phyloP scores from a whole-genome alignment of 2,888 invertebrate genomes.

The Malthinus flaveolus region DNA sequence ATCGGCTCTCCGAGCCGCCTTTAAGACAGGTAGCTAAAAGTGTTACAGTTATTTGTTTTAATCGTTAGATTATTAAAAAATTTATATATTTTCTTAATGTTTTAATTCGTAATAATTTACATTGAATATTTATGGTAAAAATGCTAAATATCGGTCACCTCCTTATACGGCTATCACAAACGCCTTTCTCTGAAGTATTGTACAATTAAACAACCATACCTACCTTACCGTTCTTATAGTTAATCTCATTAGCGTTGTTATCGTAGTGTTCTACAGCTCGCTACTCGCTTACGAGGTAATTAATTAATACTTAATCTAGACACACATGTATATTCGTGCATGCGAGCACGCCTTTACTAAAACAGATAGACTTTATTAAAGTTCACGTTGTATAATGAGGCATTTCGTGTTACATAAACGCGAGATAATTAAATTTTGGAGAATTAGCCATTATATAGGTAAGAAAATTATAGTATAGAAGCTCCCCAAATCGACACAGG shows the following conservation, averaged over 20 bases:
- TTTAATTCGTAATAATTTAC: too few relatives aligned
- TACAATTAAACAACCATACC: conserved; percentile 49
- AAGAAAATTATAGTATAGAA: too few relatives aligned
- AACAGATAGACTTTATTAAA: conserved; percentile 10
- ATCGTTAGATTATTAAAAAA: conserved; percentile 16
- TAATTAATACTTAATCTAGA: conserved; percentile 55
- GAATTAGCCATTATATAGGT: too few relatives aligned
- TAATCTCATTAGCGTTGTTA: conserved; percentile 55
- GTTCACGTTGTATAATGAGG: conserved; percentile 17
- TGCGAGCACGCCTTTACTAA: conserved; percentile 22
- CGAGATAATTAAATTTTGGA: conserved; percentile 3
- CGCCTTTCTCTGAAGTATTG: conserved; percentile 46
- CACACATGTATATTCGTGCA: conserved; percentile 34
- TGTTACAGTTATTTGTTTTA: conserved; percentile 18
- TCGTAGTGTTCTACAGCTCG: conserved; percentile 51
- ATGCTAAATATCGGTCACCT: not conserved
- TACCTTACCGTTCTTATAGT: conserved; percentile 44
- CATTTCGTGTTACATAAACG: conserved; percentile 12
- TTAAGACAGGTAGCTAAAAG: conserved; percentile 39
- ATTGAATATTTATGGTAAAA: too few relatives aligned
- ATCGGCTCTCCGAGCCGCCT: conserved; percentile 38
- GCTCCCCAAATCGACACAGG: too few relatives aligned
- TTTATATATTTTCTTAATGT: not conserved
- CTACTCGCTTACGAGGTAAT: conserved; percentile 51
- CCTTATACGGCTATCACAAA: conserved; percentile 50